A percentile compares a stretch with the other conserved stretches of the same genome.
phyloP scores from a whole-genome alignment of 1,140 invertebrate genomes.

The Drosophila carrolli region DNA sequence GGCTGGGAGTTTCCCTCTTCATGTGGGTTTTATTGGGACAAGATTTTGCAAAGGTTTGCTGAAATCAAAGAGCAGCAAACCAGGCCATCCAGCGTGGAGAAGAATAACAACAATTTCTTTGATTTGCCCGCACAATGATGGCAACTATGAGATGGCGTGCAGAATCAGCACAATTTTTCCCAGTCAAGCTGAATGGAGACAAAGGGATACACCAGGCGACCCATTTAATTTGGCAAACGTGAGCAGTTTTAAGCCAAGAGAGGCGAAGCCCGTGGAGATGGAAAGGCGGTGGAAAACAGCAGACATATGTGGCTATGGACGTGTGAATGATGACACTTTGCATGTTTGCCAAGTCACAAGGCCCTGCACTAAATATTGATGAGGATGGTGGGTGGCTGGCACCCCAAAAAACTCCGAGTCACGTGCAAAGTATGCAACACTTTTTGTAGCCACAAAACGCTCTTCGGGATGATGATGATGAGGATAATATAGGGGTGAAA shows the following conservation, averaged over 20 bases:
- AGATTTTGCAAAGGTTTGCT: constrained; percentile 66
- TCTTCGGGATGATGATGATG: constrained; percentile 14
- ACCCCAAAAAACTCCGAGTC: constrained; percentile 39
- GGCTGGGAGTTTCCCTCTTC: constrained; percentile 54
- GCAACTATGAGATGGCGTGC: constrained; percentile 76
- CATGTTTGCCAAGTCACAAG: constrained; percentile 79
- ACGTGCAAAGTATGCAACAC: constrained; percentile 80
- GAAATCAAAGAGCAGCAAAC: constrained; percentile 61
- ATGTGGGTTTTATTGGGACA: constrained; percentile 53
- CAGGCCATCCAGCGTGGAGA: constrained; percentile 38
- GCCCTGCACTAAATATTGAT: constrained; percentile 79
- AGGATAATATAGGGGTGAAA: constrained; percentile 22
- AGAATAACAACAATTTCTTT: constrained; percentile 80
- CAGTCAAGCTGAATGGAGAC: constrained; percentile 46
- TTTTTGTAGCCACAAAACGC: constrained; percentile 66
- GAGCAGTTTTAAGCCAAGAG: constrained; percentile 74
- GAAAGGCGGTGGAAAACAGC: constrained; percentile 30
- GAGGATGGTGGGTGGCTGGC: constrained; percentile 39
- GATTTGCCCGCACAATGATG: constrained; percentile 79
- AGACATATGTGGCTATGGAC: constrained; percentile 54
- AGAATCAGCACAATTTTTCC: constrained; percentile 74
- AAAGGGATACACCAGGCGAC: constrained; percentile 70
- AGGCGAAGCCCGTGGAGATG: neutral
- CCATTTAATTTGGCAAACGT: constrained; percentile 83
- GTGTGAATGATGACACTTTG: constrained; percentile 84